Conservation (phyloP, 2,888 invertebrate genomes). For the Archips crataeganus region DNA sequence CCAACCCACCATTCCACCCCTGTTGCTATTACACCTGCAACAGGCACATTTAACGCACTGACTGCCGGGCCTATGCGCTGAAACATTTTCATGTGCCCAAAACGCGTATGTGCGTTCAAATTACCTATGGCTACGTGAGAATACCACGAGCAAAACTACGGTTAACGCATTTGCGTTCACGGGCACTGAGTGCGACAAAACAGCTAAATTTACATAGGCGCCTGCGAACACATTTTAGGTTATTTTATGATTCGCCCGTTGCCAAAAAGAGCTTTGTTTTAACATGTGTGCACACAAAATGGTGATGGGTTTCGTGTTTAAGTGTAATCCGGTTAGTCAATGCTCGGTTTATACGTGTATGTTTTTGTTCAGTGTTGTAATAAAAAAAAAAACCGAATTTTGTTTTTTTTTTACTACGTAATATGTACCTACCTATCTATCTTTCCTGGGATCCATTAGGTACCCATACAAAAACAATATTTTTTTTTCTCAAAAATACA, state of each 20-base stretch:
- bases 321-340: neutral
- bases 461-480: no score
- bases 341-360: neutral
- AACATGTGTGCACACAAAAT: constrained; percentile 1
- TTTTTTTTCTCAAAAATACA: no score
- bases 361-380: constrained; percentile 5
- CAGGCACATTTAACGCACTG: constrained; percentile 52
- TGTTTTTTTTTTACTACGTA: neutral
- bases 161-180: neutral
- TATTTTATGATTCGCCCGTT: neutral
- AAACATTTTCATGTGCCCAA: neutral
- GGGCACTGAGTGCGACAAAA: neutral
- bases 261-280: neutral
- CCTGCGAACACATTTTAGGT: neutral
- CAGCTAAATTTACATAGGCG: neutral
- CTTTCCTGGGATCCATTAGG: no score
- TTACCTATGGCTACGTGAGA: neutral
- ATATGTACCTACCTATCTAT: no score
- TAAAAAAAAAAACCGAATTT: neutral
- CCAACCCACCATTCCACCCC: constrained; percentile 78
- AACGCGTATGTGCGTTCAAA: neutral
- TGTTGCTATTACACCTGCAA: constrained; percentile 78
- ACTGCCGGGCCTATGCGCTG: neutral
- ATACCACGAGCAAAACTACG: neutral
- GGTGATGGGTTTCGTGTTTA: constrained; percentile 2